Evolutionary conservation across 92 coral and sea anemone genomes (phyloP).

Genomic region (Epizoanthus scotinus): DNA sequence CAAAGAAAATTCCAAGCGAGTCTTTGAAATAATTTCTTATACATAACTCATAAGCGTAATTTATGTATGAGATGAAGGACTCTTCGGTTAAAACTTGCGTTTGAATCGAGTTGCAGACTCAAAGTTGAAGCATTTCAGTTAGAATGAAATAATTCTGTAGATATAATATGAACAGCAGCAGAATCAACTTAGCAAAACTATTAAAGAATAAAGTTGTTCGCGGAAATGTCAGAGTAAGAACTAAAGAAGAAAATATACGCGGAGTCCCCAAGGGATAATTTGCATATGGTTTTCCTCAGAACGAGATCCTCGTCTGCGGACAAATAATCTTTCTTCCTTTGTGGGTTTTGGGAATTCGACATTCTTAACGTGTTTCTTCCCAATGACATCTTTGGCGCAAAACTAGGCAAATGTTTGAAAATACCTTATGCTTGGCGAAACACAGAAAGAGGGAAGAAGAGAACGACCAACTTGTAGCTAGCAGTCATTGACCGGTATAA

Average conservation of each 20-base stretch:
- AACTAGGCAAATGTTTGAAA: neutral
- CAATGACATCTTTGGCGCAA: neutral
- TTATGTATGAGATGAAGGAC: neutral
- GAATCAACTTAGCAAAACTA: neutral
- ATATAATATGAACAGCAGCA: neutral
- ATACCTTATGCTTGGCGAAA: neutral
- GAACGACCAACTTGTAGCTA: constrained; percentile 1
- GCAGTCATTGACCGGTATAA: constrained; percentile 11
- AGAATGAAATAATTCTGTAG: neutral
- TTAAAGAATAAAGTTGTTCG: neutral
- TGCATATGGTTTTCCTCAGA: constrained; percentile 85
- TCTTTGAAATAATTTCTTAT: neutral
- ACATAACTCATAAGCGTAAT: constrained; percentile 11
- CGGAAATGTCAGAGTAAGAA: neutral
- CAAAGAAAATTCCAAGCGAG: neutral
- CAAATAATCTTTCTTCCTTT: neutral
- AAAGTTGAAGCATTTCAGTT: neutral
- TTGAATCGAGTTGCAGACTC: neutral
- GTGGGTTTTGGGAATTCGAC: constrained; percentile 16
- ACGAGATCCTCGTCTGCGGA: neutral
- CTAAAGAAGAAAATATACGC: neutral
- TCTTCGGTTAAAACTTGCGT: neutral
- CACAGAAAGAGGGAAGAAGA: constrained; percentile 10
- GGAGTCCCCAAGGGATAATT: constrained; percentile 36
- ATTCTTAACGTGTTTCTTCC: neutral